A percentile compares a stretch with the other conserved stretches of the same genome.
Evolutionary conservation across 2,113 vertebrate species (phyloP).

Genomic region (Numenius arquata): DNA sequence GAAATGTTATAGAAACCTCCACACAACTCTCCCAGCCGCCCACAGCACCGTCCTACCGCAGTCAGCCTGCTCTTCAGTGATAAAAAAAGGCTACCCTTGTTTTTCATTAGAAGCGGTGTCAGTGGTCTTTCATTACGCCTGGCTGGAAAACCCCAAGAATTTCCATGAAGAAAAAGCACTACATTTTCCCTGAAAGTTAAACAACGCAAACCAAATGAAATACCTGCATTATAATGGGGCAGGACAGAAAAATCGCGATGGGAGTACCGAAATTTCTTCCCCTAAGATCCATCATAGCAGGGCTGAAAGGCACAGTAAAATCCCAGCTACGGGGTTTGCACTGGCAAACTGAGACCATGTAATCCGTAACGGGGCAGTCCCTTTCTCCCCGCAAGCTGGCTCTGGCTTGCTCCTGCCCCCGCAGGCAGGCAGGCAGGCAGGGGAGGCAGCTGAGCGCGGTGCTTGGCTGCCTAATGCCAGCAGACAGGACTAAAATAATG

Average conservation of each 20-base stretch:
- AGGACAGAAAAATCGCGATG: neutral
- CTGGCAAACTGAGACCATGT: neutral
- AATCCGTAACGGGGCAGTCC: accelerated
- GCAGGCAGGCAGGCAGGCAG: neutral
- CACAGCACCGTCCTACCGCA: accelerated
- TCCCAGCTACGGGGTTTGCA: neutral
- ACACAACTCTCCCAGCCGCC: neutral
- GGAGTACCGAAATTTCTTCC: neutral
- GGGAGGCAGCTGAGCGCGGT: neutral
- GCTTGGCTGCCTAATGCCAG: neutral
- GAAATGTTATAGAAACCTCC: slow-evolving; percentile 29
- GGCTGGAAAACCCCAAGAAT: neutral
- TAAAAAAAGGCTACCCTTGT: neutral
- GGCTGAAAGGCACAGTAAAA: neutral
- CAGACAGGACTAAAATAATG: neutral
- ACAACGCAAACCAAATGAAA: neutral
- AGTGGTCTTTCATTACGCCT: neutral
- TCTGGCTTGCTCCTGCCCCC: neutral
- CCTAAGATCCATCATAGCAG: neutral
- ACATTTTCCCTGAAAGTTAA: neutral
- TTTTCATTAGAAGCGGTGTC: neutral
- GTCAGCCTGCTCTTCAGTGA: neutral
- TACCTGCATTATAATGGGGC: neutral
- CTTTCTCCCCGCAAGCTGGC: neutral
- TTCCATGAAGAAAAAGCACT: neutral